Evolutionary conservation across 2,888 invertebrate genomes (phyloP).

Genomic region (Shargacucullia verbasci): DNA sequence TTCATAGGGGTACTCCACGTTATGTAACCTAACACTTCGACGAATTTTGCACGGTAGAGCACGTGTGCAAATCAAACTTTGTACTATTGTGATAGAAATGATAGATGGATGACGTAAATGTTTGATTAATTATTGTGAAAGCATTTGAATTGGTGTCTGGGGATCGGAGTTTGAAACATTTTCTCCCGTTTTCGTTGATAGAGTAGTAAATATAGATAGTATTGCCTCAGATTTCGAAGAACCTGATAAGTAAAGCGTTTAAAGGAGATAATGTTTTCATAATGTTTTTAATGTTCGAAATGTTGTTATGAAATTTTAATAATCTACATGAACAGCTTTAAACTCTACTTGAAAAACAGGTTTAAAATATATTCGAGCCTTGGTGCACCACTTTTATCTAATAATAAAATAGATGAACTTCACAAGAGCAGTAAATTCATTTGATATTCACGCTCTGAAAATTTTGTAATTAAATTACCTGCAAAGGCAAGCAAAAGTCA

Average conservation of each 20-base stretch:
- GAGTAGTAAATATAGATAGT: neutral
- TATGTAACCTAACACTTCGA: constrained; percentile 78
- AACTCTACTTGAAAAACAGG: too few species aligned
- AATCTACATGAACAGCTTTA: too few species aligned
- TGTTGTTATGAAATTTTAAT: too few species aligned
- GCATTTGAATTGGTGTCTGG: constrained; percentile 24
- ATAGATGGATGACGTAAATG: constrained; percentile 48
- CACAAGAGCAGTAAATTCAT: too few species aligned
- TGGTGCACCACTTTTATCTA: too few species aligned
- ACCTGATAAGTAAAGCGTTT: too few species aligned
- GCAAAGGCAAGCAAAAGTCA: constrained; percentile 7
- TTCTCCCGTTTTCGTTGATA: neutral
- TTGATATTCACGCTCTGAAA: too few species aligned
- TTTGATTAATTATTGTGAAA: constrained; percentile 45
- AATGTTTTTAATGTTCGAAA: too few species aligned
- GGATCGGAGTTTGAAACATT: constrained; percentile 24
- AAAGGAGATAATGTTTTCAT: too few species aligned
- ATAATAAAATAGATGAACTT: too few species aligned
- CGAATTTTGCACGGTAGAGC: constrained; percentile 68
- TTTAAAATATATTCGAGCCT: too few species aligned
- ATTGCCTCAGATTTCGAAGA: too few species aligned
- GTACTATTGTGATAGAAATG: constrained; percentile 62
- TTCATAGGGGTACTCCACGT: constrained; percentile 85
- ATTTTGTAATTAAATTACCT: neutral
- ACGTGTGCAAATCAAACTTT: constrained; percentile 74